Percentiles rank a stretch among this genome's conserved stretches.
Conservation (phyloP, 1,140 invertebrate genomes). For the Leucophenga varia region DNA sequence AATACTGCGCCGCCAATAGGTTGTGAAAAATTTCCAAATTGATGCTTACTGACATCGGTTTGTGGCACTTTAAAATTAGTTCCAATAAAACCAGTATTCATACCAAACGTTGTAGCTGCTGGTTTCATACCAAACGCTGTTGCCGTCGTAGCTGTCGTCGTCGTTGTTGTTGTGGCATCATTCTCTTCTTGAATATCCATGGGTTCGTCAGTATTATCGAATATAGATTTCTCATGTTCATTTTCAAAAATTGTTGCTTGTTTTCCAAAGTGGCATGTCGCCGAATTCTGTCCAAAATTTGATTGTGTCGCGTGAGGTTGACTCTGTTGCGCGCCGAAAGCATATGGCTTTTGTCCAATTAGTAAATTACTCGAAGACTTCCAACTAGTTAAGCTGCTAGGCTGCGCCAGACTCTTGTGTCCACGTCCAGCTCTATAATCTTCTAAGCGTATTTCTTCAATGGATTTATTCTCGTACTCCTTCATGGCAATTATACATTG, state of each 20-base stretch:
- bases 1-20: conserved; percentile 55
- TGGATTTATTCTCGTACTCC: conserved; percentile 89
- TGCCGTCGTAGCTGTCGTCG: conserved; percentile 27
- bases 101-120: conserved; percentile 12
- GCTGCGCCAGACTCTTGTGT: conserved; percentile 46
- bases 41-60: too few species aligned
- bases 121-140: conserved; percentile 43
- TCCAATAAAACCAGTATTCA: conserved; percentile 19
- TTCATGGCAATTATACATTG: conserved; percentile 96
- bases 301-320: too few species aligned
- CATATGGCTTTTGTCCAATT: conserved; percentile 18
- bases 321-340: conserved; percentile 41
- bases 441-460: conserved; percentile 89
- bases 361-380: conserved; percentile 19
- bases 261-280: too few species aligned
- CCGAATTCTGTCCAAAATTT: conserved; percentile 48
- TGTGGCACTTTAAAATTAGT: too few species aligned
- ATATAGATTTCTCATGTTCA: too few species aligned
- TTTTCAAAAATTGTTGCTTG: too few species aligned
- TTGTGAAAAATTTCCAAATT: conserved; percentile 19
- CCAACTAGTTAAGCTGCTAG: conserved; percentile 61
- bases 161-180: conserved; percentile 49
- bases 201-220: too few species aligned
- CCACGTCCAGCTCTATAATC: conserved; percentile 89
- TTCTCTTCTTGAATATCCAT: too few species aligned